A percentile compares a stretch with the other conserved stretches of the same genome.
phyloP scores from a whole-genome alignment of 2,113 vertebrate genomes.

The Aix galericulata region DNA sequence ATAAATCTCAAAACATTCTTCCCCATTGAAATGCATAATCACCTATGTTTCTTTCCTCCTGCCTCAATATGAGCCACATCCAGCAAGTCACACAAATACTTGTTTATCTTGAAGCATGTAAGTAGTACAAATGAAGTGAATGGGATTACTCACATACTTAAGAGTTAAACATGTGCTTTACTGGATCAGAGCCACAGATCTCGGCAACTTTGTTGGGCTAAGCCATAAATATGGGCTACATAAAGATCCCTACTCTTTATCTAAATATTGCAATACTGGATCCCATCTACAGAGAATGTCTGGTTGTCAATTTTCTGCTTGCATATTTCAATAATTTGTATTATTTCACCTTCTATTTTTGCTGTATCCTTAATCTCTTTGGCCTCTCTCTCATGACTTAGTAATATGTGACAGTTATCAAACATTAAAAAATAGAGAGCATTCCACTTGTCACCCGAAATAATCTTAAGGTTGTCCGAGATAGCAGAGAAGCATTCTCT shows the following conservation, averaged over 20 bases:
- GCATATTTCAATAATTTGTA: neutral
- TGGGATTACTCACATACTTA: neutral
- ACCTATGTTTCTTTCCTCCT: neutral
- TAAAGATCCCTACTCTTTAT: neutral
- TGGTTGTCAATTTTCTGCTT: neutral
- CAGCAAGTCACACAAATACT: neutral
- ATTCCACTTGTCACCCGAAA: neutral
- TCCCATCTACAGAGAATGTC: neutral
- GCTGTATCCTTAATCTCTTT: neutral
- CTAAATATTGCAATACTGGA: neutral
- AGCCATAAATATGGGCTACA: neutral
- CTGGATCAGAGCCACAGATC: slow-evolving; percentile 24
- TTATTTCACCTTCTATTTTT: neutral
- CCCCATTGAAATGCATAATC: neutral
- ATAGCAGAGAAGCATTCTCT: neutral
- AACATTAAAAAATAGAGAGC: neutral
- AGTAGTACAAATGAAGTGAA: slow-evolving; percentile 42
- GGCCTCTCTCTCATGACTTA: neutral
- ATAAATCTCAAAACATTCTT: neutral
- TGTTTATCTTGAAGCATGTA: neutral
- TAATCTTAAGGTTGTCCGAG: neutral
- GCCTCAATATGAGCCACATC: neutral
- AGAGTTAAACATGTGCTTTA: neutral
- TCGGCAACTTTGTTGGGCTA: neutral
- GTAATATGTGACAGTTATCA: neutral